Base-by-base conservation (phyloP, 2,797 vertebrate species). In the Thaleichthys pacificus region DNA sequence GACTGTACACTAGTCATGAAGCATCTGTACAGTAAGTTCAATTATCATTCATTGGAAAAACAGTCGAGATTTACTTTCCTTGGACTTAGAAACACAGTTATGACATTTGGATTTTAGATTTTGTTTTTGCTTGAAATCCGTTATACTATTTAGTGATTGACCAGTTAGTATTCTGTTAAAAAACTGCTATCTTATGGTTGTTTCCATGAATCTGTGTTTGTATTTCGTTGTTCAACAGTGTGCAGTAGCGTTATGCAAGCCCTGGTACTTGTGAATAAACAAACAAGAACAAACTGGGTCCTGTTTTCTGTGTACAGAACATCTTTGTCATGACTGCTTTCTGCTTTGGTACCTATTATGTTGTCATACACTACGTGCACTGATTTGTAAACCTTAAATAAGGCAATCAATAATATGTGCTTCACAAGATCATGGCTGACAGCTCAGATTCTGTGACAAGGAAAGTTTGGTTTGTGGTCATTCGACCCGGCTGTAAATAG, bases 221-320 rank as follows among this genome's bases (percentile, higher is more conserved):
- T 68, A 54, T 30, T 42, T 70, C 47, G 26, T 76, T 69, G 51
- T 73, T 32, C 63, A 71, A 4, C 26, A 69, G 84, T 78, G 74
- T 83, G 84, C 57, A 49, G 73, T 74, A 79, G 49, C 51, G 19
- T 17, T 79, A 51, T 79, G 70, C 78, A 65, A 78, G 63, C 61
- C 35, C 75, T 82, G 74, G 62, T 71, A 77, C 78, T 76, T 83
- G 78, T 82, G 72, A 82, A 86, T 89, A 88, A 89, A 89, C 47
- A 61, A 8, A 82, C 22, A 4, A 75, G 2, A 32, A 67, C 64
- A 62, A 24, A 54, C 68, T 0, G 7, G 72, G 75, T 78, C 26
- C 73, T 24, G 68, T 73, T 69, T 9, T 61, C 47, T 38, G 56
- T 12, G 49, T 65, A 14, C 58, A 57, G 15, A 26, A 19, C 66